These are phyloP conservation scores for Athetis lepigone DNA, from an alignment of 2,888 invertebrate genomes.

Conservation along the genomic window DNA sequence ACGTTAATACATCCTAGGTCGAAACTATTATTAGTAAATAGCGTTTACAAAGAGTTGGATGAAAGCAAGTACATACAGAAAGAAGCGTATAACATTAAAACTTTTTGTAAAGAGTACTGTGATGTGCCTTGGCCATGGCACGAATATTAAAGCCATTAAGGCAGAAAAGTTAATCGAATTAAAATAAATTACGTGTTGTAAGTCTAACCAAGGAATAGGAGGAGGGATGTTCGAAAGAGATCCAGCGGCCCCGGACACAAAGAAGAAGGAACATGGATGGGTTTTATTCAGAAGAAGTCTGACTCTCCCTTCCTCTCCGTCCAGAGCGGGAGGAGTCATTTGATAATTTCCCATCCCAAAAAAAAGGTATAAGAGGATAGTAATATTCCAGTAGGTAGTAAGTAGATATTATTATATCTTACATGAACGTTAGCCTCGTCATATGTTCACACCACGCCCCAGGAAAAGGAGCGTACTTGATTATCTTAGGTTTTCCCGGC, in stretches of 20 bases:
- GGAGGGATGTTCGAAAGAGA: no score
- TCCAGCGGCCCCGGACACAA: no score
- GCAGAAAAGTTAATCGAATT: no score
- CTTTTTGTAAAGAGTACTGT: background rate
- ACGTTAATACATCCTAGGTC: background rate
- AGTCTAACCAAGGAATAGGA: no score
- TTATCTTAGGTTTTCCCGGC: slow-evolving; percentile 78
- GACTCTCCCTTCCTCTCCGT: no score
- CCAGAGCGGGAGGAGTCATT: no score
- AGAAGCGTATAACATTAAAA: background rate
- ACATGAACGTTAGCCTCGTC: slow-evolving; percentile 81
- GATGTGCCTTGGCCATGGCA: background rate
- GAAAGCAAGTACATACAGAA: background rate
- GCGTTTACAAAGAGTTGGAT: background rate
- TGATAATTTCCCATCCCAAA: no score
- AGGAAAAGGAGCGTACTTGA: slow-evolving; percentile 83
- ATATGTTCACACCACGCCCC: slow-evolving; percentile 84
- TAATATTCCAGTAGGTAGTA: background rate
- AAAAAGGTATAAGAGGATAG: no score
- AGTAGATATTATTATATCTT: slow-evolving; percentile 57
- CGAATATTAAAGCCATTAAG: no score
- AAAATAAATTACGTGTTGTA: no score
- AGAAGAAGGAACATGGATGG: no score
- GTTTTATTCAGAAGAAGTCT: no score
- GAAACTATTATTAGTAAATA: background rate